Evolutionary conservation across 1,140 invertebrate species (phyloP), one percentile per base, ranked within the genome.

Genomic region (Macrosteles quadrilineatus): DNA sequence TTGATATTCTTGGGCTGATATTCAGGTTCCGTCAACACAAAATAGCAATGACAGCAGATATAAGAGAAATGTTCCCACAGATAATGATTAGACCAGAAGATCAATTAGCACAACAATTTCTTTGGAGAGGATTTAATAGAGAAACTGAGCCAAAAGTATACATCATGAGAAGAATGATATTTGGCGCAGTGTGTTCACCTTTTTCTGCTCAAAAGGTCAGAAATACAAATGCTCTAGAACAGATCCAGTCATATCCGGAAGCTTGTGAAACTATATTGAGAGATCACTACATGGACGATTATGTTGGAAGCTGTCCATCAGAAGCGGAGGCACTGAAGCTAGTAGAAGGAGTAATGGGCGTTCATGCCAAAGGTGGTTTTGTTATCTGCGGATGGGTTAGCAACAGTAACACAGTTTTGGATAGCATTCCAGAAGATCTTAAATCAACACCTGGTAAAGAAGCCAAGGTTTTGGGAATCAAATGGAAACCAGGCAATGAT

Each of bases 11-110:
- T 11, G 4, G 71, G 0, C 71, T 81, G 66, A 67, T 83, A 12
- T 21, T 75, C 17, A 67, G 73, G 40, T 80, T 81, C 70, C 59
- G 79, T 62, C 43, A 69, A 32, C 67, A 70, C 17, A 71, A 69
- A 62, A 76, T 79, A 45, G 80, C 78, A 25, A 73, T 81, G 12
- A 75, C 73, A n/a, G 70, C 78, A 17, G 81, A 82, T 62, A 80
- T 82, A 6, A 69, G 74, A 47, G 77, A 78, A 59, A 78, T 77
- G 2, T 81, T 81, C 73, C 67, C 77, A 29, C 75, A 76, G 71
- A 76, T 81, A n/a, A 43, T 30, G 11, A 43, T 81, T 12, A 29
- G 67, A 36, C n/a, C 64, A 53, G 69, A 69, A 45, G 76, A 81
- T 65, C 53, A 78, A 36, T 71, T 77, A 31, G 73, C 68, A 65